Percentiles rank a stretch among this genome's conserved stretches.
Conservation (phyloP, 2,113 vertebrate genomes). For the Micronycteris hirsuta region DNA sequence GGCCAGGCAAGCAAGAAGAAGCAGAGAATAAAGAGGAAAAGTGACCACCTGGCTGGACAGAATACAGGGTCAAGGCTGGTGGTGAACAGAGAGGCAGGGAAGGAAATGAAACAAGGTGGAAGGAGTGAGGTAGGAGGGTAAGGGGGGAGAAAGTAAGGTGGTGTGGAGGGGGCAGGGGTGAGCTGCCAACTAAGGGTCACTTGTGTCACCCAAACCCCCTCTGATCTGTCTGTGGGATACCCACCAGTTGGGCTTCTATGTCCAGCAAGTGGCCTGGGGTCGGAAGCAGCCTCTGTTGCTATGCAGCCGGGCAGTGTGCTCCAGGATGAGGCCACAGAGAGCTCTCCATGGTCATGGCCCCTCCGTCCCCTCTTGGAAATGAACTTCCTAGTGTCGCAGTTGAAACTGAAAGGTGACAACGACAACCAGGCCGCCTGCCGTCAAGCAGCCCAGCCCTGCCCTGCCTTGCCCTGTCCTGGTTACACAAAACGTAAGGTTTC, state of each 20-base stretch:
- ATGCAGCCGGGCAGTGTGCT: neutral
- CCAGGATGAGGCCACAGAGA: neutral
- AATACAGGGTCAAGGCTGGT: neutral
- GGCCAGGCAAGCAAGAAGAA: neutral
- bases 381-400: neutral
- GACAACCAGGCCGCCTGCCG: too few species aligned
- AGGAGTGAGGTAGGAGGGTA: neutral
- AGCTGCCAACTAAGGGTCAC: neutral
- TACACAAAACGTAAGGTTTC: neutral
- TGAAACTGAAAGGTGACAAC: neutral
- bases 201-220: neutral
- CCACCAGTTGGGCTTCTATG: neutral
- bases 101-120: neutral
- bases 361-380: neutral
- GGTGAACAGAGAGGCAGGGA: neutral
- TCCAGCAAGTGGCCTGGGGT: neutral
- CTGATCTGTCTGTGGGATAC: neutral
- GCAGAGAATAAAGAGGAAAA: neutral
- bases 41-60: neutral
- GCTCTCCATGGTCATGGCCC: accelerated
- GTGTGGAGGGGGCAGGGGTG: too few species aligned
- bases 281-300: neutral
- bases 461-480: neutral
- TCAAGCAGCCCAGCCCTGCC: too few species aligned
- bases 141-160: neutral